Conservation (phyloP, 2,888 invertebrate genomes). For the Eueremaeus valkanovi region DNA sequence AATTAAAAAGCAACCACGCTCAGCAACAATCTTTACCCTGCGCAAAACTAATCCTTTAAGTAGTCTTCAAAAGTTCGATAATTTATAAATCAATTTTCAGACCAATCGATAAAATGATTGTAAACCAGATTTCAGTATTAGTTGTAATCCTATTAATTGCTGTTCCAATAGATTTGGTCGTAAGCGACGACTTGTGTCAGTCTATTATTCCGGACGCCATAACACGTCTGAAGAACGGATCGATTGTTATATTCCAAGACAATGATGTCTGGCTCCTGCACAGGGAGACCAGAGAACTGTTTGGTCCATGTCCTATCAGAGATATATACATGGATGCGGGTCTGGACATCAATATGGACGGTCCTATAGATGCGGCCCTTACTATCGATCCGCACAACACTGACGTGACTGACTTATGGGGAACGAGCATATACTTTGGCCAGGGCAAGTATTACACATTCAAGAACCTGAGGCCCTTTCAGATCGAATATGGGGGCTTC, state of each 20-base stretch:
- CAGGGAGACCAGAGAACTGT: not conserved
- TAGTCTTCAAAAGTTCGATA: no score
- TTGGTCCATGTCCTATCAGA: not conserved
- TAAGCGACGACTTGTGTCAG: conserved; percentile 3
- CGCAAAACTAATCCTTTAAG: no score
- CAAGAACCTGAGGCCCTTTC: not conserved
- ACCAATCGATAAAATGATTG: no score
- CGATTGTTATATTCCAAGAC: not conserved
- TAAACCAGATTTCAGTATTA: no score
- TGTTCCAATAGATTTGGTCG: no score
- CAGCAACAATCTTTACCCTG: no score
- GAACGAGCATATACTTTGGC: not conserved
- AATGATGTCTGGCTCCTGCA: not conserved
- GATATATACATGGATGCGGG: not conserved
- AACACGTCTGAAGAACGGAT: not conserved
- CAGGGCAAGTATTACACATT: not conserved
- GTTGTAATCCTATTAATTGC: no score
- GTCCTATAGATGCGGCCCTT: not conserved
- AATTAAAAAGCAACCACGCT: no score
- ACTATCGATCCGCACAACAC: not conserved
- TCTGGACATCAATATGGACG: no score
- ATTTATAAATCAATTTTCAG: no score
- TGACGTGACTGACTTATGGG: not conserved
- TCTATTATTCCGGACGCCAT: not conserved
- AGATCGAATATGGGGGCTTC: not conserved